Conservation (phyloP, 2,888 invertebrate species). For the Caenorhabditis macrosperma region DNA sequence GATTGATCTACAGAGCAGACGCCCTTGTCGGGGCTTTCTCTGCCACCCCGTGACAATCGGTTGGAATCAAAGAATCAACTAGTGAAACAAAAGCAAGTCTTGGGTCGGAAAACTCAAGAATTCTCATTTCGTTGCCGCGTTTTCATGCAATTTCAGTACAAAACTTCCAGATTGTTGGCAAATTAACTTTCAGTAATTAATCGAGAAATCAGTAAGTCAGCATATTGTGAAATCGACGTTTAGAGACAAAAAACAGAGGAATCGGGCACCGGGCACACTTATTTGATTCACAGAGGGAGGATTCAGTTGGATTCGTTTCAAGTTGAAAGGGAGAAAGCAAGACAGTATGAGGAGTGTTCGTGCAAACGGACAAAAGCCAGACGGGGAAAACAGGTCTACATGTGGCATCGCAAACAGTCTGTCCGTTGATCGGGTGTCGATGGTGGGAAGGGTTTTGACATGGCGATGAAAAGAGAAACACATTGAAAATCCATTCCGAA, state of each 20-base stretch:
- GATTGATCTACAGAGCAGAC: background rate
- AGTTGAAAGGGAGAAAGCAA: background rate
- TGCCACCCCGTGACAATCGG: slow-evolving; percentile 43
- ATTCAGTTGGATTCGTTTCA: background rate
- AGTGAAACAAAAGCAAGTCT: slow-evolving; percentile 59
- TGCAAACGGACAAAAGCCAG: slow-evolving; percentile 44
- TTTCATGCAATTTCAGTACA: slow-evolving; percentile 30
- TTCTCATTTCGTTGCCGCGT: slow-evolving; percentile 35
- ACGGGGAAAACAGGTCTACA: slow-evolving; percentile 9
- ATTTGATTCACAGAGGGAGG: background rate
- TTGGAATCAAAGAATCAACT: slow-evolving; percentile 47
- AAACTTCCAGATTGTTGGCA: background rate
- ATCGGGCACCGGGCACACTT: slow-evolving; percentile 40
- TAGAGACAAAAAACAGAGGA: slow-evolving; percentile 41
- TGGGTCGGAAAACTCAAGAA: slow-evolving; percentile 54
- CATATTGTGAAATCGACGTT: slow-evolving; percentile 3
- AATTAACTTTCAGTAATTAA: no score
- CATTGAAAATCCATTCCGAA: slow-evolving; percentile 32
- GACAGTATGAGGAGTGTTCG: slow-evolving; percentile 1
- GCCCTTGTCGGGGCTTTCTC: slow-evolving; percentile 15
- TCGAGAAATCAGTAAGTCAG: background rate
- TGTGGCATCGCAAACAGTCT: slow-evolving; percentile 16
- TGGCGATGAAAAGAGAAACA: slow-evolving; percentile 21
- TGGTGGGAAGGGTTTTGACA: slow-evolving; percentile 9
- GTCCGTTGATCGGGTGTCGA: slow-evolving; percentile 17